Evolutionary conservation across 2,888 invertebrate genomes (phyloP), one percentile per base, ranked within the genome.

Genomic region (Thereva unica): DNA sequence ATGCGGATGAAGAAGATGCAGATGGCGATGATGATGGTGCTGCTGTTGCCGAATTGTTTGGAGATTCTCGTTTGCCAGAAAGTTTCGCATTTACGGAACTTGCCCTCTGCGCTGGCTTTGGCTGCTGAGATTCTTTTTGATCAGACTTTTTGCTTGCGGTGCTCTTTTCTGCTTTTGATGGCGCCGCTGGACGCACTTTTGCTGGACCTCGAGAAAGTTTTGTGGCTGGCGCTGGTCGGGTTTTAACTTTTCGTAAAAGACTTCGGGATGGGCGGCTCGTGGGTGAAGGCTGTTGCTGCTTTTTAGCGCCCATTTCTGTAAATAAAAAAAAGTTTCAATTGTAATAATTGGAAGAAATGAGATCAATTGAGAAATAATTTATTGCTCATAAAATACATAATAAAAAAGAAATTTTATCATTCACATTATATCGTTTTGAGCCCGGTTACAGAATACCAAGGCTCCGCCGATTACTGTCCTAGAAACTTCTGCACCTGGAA

Each of bases 281-380:
- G 12, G 64, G 12, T 23, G 10, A 10, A n/a, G 35, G n/a, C 10
- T 41, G 44, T 57, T 23, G n/a, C 10, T 41, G 44, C 52, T 69
- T 69, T 56, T 67, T 69, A n/a, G 69, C 66, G 9, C 69, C 69
- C 69, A 69, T 69, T 42, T 66, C 69, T 69, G 64, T 10, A 67
- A 66, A 38, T 1, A 57, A 47, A 61, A 53, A 65, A 64, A 45
- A 37, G 45, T 44, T 38, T 37, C 5, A 40, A 63, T 40, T n/a
- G 10, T 9, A 47, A 50, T 35, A 45, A 23, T n/a, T 47, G 7
- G 0, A 4, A 23, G 23, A 23, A 23, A 23, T 23, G 23, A 23
- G 23, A 23, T 1, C 23, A 23, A 23, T 23, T 23, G 23, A 23
- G 23, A 23, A n/a, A 23, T 23, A 23, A 23, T 2, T 23, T 23